A percentile compares a stretch with the other conserved stretches of the same genome.
These are phyloP conservation scores for Zeuzera pyrina DNA, from an alignment of 2,888 invertebrate species.

Conservation along the genomic window DNA sequence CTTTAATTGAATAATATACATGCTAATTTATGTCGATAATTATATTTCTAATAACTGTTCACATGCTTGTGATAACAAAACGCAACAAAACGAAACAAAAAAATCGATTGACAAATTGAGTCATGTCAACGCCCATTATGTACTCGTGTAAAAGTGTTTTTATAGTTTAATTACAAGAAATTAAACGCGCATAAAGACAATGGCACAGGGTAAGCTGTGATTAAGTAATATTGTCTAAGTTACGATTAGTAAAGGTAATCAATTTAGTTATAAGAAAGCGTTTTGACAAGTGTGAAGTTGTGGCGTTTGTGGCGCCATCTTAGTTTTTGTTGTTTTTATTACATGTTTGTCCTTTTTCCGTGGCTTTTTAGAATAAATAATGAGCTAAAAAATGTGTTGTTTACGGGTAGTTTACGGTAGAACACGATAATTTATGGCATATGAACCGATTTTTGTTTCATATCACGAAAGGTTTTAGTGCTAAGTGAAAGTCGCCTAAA, in stretches of 20 bases:
- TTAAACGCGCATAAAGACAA: slow-evolving; percentile 20
- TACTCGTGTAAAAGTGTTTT: slow-evolving; percentile 17
- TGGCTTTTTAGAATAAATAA: neutral
- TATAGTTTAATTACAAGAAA: slow-evolving; percentile 11
- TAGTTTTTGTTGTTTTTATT: too few species aligned
- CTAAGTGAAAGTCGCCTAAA: slow-evolving; percentile 1
- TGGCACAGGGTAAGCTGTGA: slow-evolving; percentile 51
- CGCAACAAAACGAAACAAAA: slow-evolving; percentile 21
- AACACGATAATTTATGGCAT: too few species aligned
- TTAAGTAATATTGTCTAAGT: slow-evolving; percentile 13
- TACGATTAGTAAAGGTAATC: too few species aligned
- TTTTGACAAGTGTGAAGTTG: slow-evolving; percentile 47
- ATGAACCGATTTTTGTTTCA: too few species aligned
- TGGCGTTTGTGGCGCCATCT: slow-evolving; percentile 61
- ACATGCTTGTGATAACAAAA: too few species aligned
- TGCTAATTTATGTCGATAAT: too few species aligned
- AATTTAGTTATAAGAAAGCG: slow-evolving; percentile 16
- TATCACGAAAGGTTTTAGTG: too few species aligned
- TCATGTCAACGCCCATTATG: slow-evolving; percentile 24
- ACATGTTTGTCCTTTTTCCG: too few species aligned
- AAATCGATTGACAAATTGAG: slow-evolving; percentile 29
- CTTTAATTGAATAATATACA: too few species aligned
- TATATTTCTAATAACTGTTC: too few species aligned
- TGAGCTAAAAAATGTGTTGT: too few species aligned
- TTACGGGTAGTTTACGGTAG: too few species aligned